Evolutionary conservation across 2,113 vertebrate species (phyloP).

Genomic region (Notiomystis cincta): DNA sequence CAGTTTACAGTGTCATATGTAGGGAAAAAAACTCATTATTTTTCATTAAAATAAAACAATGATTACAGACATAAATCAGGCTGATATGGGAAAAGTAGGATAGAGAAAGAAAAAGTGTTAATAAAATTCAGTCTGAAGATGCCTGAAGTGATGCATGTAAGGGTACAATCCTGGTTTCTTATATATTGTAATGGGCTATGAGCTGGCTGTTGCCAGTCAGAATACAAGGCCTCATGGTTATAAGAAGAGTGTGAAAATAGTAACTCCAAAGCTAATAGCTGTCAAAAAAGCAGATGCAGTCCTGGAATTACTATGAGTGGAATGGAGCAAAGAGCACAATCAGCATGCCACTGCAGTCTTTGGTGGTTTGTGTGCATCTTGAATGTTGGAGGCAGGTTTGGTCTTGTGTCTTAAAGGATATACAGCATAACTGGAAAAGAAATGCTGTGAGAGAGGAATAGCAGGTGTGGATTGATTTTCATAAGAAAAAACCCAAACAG

Average conservation of each 20-base stretch:
- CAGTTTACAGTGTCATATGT: neutral
- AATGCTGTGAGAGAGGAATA: neutral
- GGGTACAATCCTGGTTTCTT: neutral
- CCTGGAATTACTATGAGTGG: neutral
- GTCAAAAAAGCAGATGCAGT: neutral
- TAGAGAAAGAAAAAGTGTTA: neutral
- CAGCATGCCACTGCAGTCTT: neutral
- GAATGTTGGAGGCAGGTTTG: neutral
- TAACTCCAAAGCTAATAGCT: neutral
- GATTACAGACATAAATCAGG: fast-evolving
- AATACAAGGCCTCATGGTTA: neutral
- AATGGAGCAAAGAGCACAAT: neutral
- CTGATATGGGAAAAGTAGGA: neutral
- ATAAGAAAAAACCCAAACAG: neutral
- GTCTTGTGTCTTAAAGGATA: neutral
- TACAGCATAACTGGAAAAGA: neutral
- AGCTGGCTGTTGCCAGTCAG: neutral
- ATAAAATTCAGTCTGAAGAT: neutral
- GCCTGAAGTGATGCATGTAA: neutral
- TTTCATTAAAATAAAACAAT: neutral
- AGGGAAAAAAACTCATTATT: neutral
- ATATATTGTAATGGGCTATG: neutral
- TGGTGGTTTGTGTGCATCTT: neutral
- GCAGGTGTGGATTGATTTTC: neutral
- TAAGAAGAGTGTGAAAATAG: neutral